Conservation (phyloP, 2,797 vertebrate genomes). For the Gymnoscopelus braueri region DNA sequence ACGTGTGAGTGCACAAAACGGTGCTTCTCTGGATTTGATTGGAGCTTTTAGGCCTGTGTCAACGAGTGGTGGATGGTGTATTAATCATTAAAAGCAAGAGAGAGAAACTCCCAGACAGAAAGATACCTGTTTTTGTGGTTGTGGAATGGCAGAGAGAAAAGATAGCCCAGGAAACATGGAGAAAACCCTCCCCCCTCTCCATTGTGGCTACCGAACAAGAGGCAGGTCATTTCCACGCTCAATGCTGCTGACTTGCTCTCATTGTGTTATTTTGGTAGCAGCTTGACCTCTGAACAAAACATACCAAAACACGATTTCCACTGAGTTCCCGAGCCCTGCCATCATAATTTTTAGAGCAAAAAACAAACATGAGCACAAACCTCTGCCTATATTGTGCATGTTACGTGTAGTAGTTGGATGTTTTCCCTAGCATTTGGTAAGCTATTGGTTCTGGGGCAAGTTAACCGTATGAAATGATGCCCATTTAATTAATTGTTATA, state of each 20-base stretch:
- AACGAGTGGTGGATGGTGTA: too few relatives aligned
- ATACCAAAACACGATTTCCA: not conserved
- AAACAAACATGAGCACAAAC: not conserved
- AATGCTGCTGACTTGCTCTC: conserved; percentile 15
- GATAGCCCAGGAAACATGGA: not conserved
- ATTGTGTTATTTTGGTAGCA: conserved; percentile 21
- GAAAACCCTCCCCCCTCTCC: not conserved
- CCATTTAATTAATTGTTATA: too few relatives aligned
- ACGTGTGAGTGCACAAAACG: too few relatives aligned
- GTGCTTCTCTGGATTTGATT: too few relatives aligned
- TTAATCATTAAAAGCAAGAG: not conserved
- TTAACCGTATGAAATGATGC: too few relatives aligned
- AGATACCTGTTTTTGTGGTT: not conserved
- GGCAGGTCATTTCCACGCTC: conserved; percentile 14
- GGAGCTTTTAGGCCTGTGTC: too few relatives aligned
- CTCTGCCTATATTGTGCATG: too few relatives aligned
- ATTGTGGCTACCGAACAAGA: not conserved
- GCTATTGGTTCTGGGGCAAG: too few relatives aligned
- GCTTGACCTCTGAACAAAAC: conserved; percentile 32
- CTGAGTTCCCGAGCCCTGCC: conserved; percentile 4
- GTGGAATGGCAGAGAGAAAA: too few relatives aligned
- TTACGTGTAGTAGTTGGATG: too few relatives aligned
- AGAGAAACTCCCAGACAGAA: not conserved
- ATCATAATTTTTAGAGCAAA: not conserved
- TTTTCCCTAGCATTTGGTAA: too few relatives aligned